Base-by-base conservation (phyloP, 2,113 vertebrate genomes). In the Uria aalge region DNA sequence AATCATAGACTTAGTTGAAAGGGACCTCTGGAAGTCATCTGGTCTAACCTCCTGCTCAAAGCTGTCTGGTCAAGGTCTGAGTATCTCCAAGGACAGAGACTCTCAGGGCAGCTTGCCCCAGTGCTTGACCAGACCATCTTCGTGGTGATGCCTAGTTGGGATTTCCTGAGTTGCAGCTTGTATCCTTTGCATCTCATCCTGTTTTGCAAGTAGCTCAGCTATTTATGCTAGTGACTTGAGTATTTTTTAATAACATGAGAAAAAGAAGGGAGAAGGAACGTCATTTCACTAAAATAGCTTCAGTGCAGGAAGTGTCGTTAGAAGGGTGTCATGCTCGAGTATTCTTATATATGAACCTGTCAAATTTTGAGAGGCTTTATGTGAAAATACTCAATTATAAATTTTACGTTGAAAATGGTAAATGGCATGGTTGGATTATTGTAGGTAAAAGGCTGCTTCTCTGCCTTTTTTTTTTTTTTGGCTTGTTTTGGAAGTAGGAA, bases 221-320 rank as follows among this genome's bases (percentile, higher is more conserved):
- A 40, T 40, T 40, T 40, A 40, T 40, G 10, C 43, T 10, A 29
- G 30, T 64, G 47, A n/a, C 17, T 21, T 30, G 16, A 57, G 19
- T 75, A 8, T 24, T 90, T 90, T 77, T 76, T 43, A 57, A 8
- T 67, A 34, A 7, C 5, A 6, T 22, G 29, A 36, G 29, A 59
- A 52, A 47, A 90, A 62, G 48, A n/a, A 11, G 1, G 6, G 19
- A 8, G 21, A 50, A 36, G 21, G 71, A 72, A 32, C 0, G 0
- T 36, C 3, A 1, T 41, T 90, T 90, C 23, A 57, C 23, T 80
- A 18, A 59, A 76, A 53, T 68, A 20, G 3, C 9, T 81, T 40
- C 48, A 85, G 0, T 50, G 48, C 32, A 36, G 43, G 40, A 72
- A 55, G 12, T n/a, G 19, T 59, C 6, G 0, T 57, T 63, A 40